Evolutionary conservation across 2,888 invertebrate species (phyloP).

Genomic region (Nezara viridula): DNA sequence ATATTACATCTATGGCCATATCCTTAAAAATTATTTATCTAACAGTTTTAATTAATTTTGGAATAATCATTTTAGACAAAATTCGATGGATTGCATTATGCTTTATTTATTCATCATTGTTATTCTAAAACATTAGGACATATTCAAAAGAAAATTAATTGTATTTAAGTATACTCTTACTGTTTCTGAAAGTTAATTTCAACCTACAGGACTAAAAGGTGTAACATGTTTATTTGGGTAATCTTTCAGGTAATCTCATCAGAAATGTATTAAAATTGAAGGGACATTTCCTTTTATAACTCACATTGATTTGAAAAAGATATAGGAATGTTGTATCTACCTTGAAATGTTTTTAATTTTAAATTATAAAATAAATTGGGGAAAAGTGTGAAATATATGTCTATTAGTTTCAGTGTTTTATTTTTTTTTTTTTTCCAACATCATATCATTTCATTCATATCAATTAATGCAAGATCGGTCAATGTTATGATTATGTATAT

Average conservation of each 20-base stretch:
- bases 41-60: neutral
- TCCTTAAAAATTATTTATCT: neutral
- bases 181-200: neutral
- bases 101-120: neutral
- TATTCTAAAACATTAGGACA: neutral
- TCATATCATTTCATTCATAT: no score
- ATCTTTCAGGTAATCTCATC: neutral
- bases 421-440: no score
- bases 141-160: neutral
- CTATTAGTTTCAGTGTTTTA: no score
- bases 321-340: no score
- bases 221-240: neutral
- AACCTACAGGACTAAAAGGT: neutral
- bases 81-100: neutral
- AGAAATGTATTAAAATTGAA: neutral
- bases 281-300: neutral
- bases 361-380: no score
- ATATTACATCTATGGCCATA: neutral
- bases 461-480: no score
- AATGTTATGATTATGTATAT: no score
- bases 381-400: no score
- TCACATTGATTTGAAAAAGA: neutral
- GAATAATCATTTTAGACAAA: neutral
- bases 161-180: neutral
- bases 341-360: no score